A percentile compares a stretch with the other conserved stretches of the same genome.
phyloP scores from a whole-genome alignment of 1,140 invertebrate species.

The Bombus sibiricus region DNA sequence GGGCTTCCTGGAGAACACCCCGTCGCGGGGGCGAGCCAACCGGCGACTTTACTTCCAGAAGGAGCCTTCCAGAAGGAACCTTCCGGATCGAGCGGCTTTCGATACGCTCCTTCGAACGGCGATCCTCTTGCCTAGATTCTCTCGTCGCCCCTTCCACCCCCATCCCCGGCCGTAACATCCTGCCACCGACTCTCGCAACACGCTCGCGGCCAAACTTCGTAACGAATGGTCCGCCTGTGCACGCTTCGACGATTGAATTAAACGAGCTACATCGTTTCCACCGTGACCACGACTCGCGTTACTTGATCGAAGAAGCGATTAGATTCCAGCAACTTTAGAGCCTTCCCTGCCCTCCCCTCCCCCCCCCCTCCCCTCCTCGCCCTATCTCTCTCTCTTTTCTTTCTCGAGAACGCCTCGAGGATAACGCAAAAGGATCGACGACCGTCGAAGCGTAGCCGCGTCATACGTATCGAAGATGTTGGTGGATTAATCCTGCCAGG shows the following conservation, averaged over 20 bases:
- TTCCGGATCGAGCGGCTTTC: slow-evolving; percentile 52
- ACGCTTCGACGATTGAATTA: slow-evolving; percentile 66
- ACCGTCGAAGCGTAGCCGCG: background rate
- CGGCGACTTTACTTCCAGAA: slow-evolving; percentile 59
- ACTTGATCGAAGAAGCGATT: background rate
- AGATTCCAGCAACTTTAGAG: background rate
- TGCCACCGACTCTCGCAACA: slow-evolving; percentile 16
- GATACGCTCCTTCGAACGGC: slow-evolving; percentile 44
- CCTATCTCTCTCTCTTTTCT: rapidly evolving
- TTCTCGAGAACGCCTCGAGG: background rate
- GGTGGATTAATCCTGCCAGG: background rate
- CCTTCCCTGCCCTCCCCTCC: rapidly evolving
- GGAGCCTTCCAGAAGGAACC: slow-evolving; percentile 62
- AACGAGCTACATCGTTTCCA: slow-evolving; percentile 41
- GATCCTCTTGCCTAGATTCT: background rate
- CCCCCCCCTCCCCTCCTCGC: too few species aligned
- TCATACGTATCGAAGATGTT: background rate
- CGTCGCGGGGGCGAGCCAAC: slow-evolving; percentile 62
- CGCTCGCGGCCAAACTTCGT: slow-evolving; percentile 64
- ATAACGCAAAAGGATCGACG: background rate
- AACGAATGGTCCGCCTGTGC: slow-evolving; percentile 56
- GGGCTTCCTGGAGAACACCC: slow-evolving; percentile 66
- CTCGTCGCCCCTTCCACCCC: background rate
- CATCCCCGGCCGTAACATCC: background rate
- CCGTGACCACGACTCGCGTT: slow-evolving; percentile 2